Evolutionary conservation across 2,113 vertebrate genomes (phyloP).

Genomic region (Pholis gunnellus): DNA sequence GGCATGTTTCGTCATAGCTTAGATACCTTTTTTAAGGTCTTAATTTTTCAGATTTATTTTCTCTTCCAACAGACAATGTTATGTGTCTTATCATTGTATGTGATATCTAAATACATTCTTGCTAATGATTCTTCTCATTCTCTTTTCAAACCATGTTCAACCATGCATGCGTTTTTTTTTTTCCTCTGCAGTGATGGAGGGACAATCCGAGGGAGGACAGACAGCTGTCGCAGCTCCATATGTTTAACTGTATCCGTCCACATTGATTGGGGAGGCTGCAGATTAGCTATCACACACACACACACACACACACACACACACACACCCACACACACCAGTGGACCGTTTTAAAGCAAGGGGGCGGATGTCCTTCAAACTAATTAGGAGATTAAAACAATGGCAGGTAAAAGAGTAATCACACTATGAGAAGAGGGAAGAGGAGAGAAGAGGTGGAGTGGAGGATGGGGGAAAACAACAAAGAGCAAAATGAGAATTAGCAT

Average conservation of each 20-base stretch:
- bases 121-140: neutral
- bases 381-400: constrained; percentile 94
- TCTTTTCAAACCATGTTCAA: constrained; percentile 7
- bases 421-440: constrained; percentile 64
- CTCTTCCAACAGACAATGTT: neutral
- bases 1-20: neutral
- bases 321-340: constrained; percentile 57
- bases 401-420: constrained; percentile 87
- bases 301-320: neutral
- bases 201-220: constrained; percentile 51
- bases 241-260: constrained; percentile 65
- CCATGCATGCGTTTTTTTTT: neutral
- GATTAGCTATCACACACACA: constrained; percentile 50
- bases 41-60: constrained; percentile 2
- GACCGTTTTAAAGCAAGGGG: constrained; percentile 73
- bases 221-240: constrained; percentile 61
- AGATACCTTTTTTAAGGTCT: neutral
- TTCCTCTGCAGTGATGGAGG: constrained; percentile 17
- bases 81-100: neutral
- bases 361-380: constrained; percentile 94
- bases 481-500: constrained; percentile 98
- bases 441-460: constrained; percentile 53
- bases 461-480: constrained; percentile 79
- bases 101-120: neutral
- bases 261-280: constrained; percentile 67